A percentile compares a stretch with the other conserved stretches of the same genome.
These are phyloP conservation scores for Vanessa cardui DNA, from an alignment of 2,888 invertebrate species.

Conservation along the genomic window DNA sequence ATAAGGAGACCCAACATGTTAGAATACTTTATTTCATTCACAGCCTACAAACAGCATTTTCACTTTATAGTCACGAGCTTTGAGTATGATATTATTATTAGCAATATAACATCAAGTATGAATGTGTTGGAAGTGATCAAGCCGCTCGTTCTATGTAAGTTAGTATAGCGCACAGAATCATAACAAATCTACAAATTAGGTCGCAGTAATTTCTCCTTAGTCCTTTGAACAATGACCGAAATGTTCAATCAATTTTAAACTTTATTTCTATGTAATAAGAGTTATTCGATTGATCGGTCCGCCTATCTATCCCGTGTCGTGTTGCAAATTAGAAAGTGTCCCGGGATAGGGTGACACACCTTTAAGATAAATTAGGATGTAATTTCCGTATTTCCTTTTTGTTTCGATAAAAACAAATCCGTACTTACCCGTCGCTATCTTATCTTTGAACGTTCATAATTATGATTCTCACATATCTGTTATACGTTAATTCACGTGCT, in stretches of 20 bases:
- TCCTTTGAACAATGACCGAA: slow-evolving; percentile 47
- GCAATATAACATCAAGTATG: not conserved
- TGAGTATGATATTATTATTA: too few species aligned
- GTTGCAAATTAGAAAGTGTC: slow-evolving; percentile 71
- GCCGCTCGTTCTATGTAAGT: not conserved
- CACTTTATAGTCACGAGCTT: too few species aligned
- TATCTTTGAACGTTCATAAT: not conserved
- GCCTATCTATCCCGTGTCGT: slow-evolving; percentile 60
- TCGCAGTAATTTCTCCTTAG: slow-evolving; percentile 62
- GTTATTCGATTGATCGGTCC: slow-evolving; percentile 36
- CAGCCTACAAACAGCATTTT: too few species aligned
- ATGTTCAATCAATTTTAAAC: slow-evolving; percentile 49
- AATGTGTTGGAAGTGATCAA: not conserved
- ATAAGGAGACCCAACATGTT: too few species aligned
- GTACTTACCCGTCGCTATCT: not conserved
- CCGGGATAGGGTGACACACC: slow-evolving; percentile 55
- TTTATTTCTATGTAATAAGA: slow-evolving; percentile 51
- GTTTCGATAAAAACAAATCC: too few species aligned
- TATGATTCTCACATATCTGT: not conserved
- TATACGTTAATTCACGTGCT: not conserved
- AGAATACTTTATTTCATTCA: too few species aligned
- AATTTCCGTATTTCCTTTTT: not conserved
- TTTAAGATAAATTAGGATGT: not conserved
- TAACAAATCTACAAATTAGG: slow-evolving; percentile 55
- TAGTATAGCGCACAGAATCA: slow-evolving; percentile 37